phyloP scores from a whole-genome alignment of 1,140 invertebrate genomes.

The Pachyrhynchus sulphureomaculatus region DNA sequence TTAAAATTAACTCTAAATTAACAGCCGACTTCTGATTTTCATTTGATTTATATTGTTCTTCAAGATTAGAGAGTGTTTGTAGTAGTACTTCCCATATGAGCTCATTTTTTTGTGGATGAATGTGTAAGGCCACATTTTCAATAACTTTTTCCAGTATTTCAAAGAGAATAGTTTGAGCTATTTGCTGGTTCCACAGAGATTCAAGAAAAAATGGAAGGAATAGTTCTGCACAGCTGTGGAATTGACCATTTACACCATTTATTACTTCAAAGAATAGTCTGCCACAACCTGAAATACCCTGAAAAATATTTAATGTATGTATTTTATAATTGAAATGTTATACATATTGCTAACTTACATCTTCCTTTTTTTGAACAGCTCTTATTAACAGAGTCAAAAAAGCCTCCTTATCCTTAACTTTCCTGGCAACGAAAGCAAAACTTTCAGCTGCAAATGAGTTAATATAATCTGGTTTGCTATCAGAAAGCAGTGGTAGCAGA shows the following conservation, averaged over 20 bases:
- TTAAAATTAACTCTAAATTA: slow-evolving; percentile 54
- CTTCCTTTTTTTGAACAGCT: slow-evolving; percentile 63
- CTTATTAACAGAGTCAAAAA: slow-evolving; percentile 73
- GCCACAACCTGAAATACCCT: slow-evolving; percentile 65
- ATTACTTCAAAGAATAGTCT: slow-evolving; percentile 84
- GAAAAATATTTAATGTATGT: slow-evolving; percentile 20
- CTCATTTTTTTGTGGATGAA: slow-evolving; percentile 61
- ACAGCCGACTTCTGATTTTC: slow-evolving; percentile 33
- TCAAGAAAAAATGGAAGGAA: slow-evolving; percentile 65
- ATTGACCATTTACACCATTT: slow-evolving; percentile 74
- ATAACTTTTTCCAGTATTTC: slow-evolving; percentile 64
- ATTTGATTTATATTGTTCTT: slow-evolving; percentile 24
- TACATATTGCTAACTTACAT: slow-evolving; percentile 69
- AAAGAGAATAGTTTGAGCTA: slow-evolving; percentile 60
- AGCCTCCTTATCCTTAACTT: slow-evolving; percentile 76
- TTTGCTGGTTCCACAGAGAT: slow-evolving; percentile 56
- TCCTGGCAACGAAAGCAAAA: slow-evolving; percentile 88
- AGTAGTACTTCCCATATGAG: slow-evolving; percentile 60
- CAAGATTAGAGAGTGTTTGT: slow-evolving; percentile 40
- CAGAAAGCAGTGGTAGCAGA: slow-evolving; percentile 73
- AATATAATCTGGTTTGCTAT: slow-evolving; percentile 74
- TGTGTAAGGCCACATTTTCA: slow-evolving; percentile 57
- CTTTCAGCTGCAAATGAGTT: slow-evolving; percentile 91
- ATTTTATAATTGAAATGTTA: slow-evolving; percentile 11
- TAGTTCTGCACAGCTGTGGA: slow-evolving; percentile 74